These are phyloP conservation scores for Pangasius larnaudii DNA, from an alignment of 2,797 vertebrate species.

Conservation along the genomic window DNA sequence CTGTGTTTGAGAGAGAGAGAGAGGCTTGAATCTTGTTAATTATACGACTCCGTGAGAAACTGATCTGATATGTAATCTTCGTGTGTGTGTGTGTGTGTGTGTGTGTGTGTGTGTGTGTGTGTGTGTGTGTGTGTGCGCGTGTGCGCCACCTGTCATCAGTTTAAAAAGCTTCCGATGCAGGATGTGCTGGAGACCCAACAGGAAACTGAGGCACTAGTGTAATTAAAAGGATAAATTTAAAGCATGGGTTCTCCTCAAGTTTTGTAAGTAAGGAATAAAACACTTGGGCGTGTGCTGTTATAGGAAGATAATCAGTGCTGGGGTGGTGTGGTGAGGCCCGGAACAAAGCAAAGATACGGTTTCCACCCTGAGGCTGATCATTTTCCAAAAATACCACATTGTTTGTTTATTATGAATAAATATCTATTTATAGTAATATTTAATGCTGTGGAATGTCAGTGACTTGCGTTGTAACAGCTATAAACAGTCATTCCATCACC, in stretches of 20 bases:
- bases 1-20: neutral
- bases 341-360: neutral
- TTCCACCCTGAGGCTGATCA: neutral
- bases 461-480: neutral
- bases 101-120: neutral
- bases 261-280: neutral
- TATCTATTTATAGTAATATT: neutral
- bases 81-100: constrained; percentile 2
- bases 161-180: constrained; percentile 10
- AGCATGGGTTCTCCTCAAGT: neutral
- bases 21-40: neutral
- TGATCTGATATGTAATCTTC: neutral
- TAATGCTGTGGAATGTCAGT: neutral
- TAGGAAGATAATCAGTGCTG: neutral
- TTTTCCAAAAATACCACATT: neutral
- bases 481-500: neutral
- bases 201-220: constrained; percentile 10
- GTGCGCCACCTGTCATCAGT: neutral
- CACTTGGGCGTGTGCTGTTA: neutral
- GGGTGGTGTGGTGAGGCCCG: neutral
- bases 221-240: constrained; percentile 22
- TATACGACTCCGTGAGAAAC: neutral
- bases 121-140: constrained; percentile 7
- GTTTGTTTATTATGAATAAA: neutral
- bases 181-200: constrained; percentile 31